phyloP scores from a whole-genome alignment of 2,888 invertebrate species.

The Carcina quercana region DNA sequence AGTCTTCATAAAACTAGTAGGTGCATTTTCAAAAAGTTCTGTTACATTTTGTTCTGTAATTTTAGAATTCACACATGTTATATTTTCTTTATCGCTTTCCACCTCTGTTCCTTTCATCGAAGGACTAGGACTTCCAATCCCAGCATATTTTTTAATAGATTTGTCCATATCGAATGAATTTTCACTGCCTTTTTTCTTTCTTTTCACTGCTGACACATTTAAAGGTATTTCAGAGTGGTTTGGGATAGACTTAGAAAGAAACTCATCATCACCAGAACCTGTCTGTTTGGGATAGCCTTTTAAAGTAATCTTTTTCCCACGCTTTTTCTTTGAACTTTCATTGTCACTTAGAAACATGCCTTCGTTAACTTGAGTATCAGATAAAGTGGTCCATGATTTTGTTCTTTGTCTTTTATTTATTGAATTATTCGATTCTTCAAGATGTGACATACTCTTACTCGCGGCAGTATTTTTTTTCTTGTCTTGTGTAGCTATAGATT shows the following conservation, averaged over 20 bases:
- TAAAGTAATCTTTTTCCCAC: slow-evolving; percentile 5
- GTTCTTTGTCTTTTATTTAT: slow-evolving; percentile 42
- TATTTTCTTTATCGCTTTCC: slow-evolving; percentile 15
- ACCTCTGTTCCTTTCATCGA: slow-evolving; percentile 9
- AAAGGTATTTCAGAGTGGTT: slow-evolving; percentile 2
- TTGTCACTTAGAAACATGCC: slow-evolving; percentile 40
- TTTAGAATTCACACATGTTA: slow-evolving; percentile 1
- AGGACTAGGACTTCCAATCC: too few species aligned
- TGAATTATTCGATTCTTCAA: slow-evolving; percentile 21
- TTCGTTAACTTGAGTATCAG: slow-evolving; percentile 20
- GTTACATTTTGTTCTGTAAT: slow-evolving; percentile 17
- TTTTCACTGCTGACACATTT: slow-evolving; percentile 10
- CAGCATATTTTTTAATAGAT: background rate
- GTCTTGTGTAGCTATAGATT: slow-evolving; percentile 25
- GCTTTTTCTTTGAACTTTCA: slow-evolving; percentile 28
- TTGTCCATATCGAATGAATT: slow-evolving; percentile 4
- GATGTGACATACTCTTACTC: slow-evolving; percentile 40
- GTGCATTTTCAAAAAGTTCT: slow-evolving; percentile 34
- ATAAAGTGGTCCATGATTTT: slow-evolving; percentile 43
- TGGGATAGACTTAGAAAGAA: slow-evolving; percentile 5
- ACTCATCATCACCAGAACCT: slow-evolving; percentile 15
- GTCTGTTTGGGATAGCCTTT: slow-evolving; percentile 10
- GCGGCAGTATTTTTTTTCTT: slow-evolving; percentile 21
- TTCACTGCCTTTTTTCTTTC: slow-evolving; percentile 15
- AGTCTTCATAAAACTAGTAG: slow-evolving; percentile 28